A percentile compares a stretch with the other conserved stretches of the same genome.
Conservation (phyloP, 37 sponge, comb jelly and placozoan species). For the Cladorhizidae sp. region DNA sequence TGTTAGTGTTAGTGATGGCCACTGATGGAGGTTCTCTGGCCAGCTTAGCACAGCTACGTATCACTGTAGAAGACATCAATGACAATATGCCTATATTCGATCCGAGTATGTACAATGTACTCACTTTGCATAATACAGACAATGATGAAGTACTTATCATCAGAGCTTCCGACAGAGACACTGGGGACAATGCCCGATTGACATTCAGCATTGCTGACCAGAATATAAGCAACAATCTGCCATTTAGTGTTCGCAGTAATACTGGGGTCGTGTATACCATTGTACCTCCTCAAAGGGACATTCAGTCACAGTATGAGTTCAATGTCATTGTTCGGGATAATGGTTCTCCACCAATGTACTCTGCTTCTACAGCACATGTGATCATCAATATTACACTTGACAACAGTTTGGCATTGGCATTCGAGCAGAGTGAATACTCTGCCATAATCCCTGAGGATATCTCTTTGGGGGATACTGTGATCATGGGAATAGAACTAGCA, state of each 20-base stretch:
- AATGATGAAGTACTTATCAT: constrained; percentile 12
- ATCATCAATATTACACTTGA: constrained; percentile 23
- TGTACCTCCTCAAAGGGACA: constrained; percentile 8
- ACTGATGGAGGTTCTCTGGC: constrained; percentile 51
- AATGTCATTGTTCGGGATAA: constrained; percentile 40
- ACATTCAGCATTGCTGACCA: background rate
- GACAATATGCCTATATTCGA: constrained; percentile 53
- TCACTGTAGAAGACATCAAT: constrained; percentile 53
- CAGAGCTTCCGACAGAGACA: constrained; percentile 53
- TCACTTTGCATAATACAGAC: background rate
- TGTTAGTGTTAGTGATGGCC: constrained; percentile 36
- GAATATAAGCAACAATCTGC: background rate
- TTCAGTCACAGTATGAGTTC: constrained; percentile 7
- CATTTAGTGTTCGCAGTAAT: constrained; percentile 29
- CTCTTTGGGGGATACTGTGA: background rate
- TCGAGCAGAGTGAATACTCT: background rate
- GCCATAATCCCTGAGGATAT: constrained; percentile 28
- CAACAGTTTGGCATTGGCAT: constrained; percentile 14
- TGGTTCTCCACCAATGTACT: constrained; percentile 18
- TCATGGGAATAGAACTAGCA: background rate
- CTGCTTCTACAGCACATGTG: constrained; percentile 11
- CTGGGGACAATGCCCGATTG: constrained; percentile 41
- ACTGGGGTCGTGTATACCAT: constrained; percentile 29
- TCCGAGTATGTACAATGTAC: background rate
- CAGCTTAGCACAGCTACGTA: constrained; percentile 22